A percentile compares a stretch with the other conserved stretches of the same genome.
Conservation (phyloP, 2,888 invertebrate species). For the Polydrusus pterygomalis region DNA sequence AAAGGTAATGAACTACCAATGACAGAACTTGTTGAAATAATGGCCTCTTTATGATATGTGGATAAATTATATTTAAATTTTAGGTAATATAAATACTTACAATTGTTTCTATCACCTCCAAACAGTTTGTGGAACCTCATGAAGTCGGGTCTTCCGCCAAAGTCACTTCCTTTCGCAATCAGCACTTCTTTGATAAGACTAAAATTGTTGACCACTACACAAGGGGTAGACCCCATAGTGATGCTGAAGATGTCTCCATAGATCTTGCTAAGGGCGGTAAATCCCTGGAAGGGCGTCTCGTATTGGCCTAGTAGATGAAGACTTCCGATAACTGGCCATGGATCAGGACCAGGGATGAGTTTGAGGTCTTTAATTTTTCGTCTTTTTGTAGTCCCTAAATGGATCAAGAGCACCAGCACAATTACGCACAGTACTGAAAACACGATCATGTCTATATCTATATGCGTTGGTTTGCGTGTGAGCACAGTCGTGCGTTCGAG, state of each 20-base stretch:
- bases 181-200: slow-evolving; percentile 83
- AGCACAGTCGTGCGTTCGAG: slow-evolving; percentile 55
- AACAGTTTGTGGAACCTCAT: slow-evolving; percentile 87
- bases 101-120: slow-evolving; percentile 89
- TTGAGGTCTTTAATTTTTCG: slow-evolving; percentile 57
- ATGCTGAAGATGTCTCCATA: slow-evolving; percentile 85
- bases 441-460: slow-evolving; percentile 68
- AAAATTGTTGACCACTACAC: slow-evolving; percentile 85
- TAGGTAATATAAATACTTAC: slow-evolving; percentile 76
- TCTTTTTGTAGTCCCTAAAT: slow-evolving; percentile 63
- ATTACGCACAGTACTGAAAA: slow-evolving; percentile 67
- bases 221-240: slow-evolving; percentile 80
- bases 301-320: slow-evolving; percentile 79
- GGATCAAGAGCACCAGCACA: slow-evolving; percentile 63
- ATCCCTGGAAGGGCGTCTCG: slow-evolving; percentile 82
- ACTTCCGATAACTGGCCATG: slow-evolving; percentile 83
- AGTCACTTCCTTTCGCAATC: slow-evolving; percentile 86
- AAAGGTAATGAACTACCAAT: too few species aligned
- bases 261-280: slow-evolving; percentile 79
- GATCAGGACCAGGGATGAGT: slow-evolving; percentile 79
- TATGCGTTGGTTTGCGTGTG: slow-evolving; percentile 62
- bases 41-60: too few species aligned
- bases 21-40: too few species aligned
- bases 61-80: too few species aligned
- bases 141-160: slow-evolving; percentile 89